These are phyloP conservation scores for Oncorhynchus nerka DNA, from an alignment of 2,113 vertebrate genomes.

Conservation along the genomic window DNA sequence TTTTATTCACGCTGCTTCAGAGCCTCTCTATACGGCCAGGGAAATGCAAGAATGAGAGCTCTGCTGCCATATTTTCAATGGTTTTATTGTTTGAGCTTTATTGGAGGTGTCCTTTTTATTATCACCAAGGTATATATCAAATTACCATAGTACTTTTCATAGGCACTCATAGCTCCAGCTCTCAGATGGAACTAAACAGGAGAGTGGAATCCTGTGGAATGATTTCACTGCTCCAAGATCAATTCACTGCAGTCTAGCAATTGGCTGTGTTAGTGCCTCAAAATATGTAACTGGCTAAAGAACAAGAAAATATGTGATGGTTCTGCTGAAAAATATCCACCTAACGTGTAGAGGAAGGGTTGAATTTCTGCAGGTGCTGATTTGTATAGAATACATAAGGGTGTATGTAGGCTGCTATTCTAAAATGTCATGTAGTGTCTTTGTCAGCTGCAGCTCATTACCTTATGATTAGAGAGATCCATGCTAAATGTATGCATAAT, in stretches of 20 bases:
- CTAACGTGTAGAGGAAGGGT: not conserved
- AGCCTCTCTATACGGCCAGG: not conserved
- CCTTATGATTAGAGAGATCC: not conserved
- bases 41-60: not conserved
- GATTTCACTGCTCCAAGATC: slow-evolving; percentile 33
- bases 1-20: not conserved
- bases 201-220: slow-evolving; percentile 21
- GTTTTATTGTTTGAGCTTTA: not conserved
- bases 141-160: not conserved
- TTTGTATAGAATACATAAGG: not conserved
- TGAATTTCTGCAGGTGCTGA: not conserved
- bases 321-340: not conserved
- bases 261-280: not conserved
- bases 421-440: too few relatives aligned
- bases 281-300: not conserved
- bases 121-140: not conserved
- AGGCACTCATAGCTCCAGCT: not conserved
- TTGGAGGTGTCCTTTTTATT: not conserved
- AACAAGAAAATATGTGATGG: not conserved
- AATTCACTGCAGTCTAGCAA: slow-evolving; percentile 30
- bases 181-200: not conserved
- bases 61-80: not conserved
- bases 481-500: not conserved
- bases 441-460: not conserved
- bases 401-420: not conserved